Evolutionary conservation across 2,888 invertebrate genomes (phyloP).

Genomic region (Coelopa pilipes): DNA sequence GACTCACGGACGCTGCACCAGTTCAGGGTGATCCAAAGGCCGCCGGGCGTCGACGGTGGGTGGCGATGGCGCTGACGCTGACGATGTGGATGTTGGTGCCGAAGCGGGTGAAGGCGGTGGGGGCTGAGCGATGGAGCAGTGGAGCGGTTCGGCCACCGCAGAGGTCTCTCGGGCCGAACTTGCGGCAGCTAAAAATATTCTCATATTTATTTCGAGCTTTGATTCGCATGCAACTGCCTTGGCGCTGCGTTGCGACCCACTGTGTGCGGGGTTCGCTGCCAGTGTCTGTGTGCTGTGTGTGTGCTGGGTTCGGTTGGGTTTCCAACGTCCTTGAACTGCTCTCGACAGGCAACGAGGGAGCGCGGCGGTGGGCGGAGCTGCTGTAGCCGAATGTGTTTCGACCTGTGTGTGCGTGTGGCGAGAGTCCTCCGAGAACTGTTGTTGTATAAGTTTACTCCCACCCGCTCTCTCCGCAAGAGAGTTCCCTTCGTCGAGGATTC

Average conservation of each 20-base stretch:
- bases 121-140: not conserved
- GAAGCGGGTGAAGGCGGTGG: not conserved
- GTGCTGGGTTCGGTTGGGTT: not conserved
- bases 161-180: not conserved
- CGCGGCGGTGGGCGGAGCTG: no score
- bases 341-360: not conserved
- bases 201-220: not conserved
- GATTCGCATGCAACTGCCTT: not conserved
- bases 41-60: not conserved
- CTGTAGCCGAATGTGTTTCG: not conserved
- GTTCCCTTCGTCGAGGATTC: no score
- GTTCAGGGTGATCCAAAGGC: conserved; percentile 3
- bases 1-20: not conserved
- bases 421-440: no score
- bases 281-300: not conserved
- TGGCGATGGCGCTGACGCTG: not conserved
- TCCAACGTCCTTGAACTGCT: conserved; percentile 30
- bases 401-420: not conserved
- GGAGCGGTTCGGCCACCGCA: not conserved
- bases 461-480: no score
- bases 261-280: no score
- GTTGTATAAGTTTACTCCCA: no score
- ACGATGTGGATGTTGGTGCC: not conserved
- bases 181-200: not conserved
- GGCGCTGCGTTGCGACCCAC: not conserved